Evolutionary conservation across 2,797 vertebrate species (phyloP).

Genomic region (Mycteria americana): DNA sequence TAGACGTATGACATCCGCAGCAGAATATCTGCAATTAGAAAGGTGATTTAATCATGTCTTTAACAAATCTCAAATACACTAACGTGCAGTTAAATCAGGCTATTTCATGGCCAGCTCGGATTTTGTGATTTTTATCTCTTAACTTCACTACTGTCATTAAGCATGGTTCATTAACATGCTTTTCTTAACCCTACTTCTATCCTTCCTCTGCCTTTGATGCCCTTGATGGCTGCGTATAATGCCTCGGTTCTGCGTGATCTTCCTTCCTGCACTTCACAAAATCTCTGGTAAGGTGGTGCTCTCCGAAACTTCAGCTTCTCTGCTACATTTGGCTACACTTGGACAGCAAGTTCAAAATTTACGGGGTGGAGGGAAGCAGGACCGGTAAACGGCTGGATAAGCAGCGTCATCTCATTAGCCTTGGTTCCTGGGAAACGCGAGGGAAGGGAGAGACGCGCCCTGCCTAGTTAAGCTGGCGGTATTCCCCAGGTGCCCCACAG

Average conservation of each 20-base stretch:
- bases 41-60: neutral
- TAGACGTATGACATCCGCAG: neutral
- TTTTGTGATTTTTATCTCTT: neutral
- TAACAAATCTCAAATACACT: neutral
- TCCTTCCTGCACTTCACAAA: neutral
- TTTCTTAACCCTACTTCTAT: neutral
- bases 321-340: too few relatives aligned
- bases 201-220: neutral
- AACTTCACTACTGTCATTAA: neutral
- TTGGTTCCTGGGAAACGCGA: accelerated
- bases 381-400: accelerated
- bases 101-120: neutral
- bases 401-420: accelerated
- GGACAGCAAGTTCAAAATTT: accelerated
- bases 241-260: accelerated
- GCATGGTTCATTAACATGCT: neutral
- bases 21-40: neutral
- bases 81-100: neutral
- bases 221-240: accelerated
- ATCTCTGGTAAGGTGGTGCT: accelerated
- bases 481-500: accelerated
- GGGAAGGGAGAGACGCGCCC: accelerated
- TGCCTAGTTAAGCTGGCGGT: accelerated
- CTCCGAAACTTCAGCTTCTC: neutral
- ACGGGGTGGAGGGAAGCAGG: neutral